Percentiles rank a stretch among this genome's conserved stretches.
Conservation (phyloP, 2,113 vertebrate species). For the Pluvianellus socialis region DNA sequence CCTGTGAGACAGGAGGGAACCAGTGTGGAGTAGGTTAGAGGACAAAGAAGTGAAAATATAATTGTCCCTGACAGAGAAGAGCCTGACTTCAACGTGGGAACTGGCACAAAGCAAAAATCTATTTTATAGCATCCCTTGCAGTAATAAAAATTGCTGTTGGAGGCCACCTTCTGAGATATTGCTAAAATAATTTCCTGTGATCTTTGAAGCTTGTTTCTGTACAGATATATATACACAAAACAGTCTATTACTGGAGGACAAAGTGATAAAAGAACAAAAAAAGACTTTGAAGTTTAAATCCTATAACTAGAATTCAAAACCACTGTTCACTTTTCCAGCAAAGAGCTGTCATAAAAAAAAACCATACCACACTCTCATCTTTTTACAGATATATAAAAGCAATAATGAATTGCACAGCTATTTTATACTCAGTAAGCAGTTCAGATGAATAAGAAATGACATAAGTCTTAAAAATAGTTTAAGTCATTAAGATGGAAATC, state of each 20-base stretch:
- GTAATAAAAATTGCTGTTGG: slow-evolving; percentile 23
- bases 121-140: not conserved
- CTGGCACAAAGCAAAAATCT: not conserved
- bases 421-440: not conserved
- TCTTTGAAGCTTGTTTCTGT: slow-evolving; percentile 12
- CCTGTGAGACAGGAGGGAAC: not conserved
- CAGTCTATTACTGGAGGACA: not conserved
- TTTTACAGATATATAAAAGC: not conserved
- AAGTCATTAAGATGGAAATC: not conserved
- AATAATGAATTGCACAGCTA: not conserved
- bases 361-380: not conserved
- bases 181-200: slow-evolving; percentile 24
- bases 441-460: not conserved
- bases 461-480: not conserved
- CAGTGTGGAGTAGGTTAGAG: not conserved
- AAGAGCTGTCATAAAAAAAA: not conserved
- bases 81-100: not conserved
- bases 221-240: not conserved
- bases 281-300: slow-evolving; percentile 23
- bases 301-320: not conserved
- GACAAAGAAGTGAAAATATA: not conserved
- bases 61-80: not conserved
- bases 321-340: not conserved
- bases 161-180: slow-evolving; percentile 16
- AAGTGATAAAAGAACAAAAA: not conserved